Evolutionary conservation across 1,140 invertebrate genomes (phyloP), one percentile per base, ranked within the genome.

Genomic region (Drosophila watanabei): DNA sequence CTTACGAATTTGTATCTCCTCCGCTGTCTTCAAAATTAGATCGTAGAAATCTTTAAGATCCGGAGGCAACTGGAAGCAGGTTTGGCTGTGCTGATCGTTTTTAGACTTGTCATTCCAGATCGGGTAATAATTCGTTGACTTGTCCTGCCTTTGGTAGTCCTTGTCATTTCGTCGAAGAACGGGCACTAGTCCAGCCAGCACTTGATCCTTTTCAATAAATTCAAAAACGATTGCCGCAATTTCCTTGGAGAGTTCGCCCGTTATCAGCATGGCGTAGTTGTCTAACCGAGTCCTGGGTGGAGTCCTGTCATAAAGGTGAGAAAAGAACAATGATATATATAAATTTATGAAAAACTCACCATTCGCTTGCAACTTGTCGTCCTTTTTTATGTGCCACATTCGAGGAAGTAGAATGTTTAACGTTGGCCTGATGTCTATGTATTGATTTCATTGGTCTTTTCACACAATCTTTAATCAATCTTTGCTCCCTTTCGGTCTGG

Each of bases 11-110:
- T 79, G 81, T 6, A 87, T 60, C 43, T 92, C 75, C 0, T 59
- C 45, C 4, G 60, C 69, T 0, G 82, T 73, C 30, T 61, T 66
- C 1, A 93, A 30, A 1, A 93, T 89, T 0, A 64, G 24, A 5
- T 93, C 62, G 28, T 93, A 93, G 63, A 93, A 93, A 4, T 81
- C 75, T 30, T 71, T 24, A 5, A 93, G 64, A 54, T 92, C 84
- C 0, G 89, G 83, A 0, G 82, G 49, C 28, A 93, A 18, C 0
- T 87, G 79, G 9, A 90, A 59, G 41, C 92, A 93, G 0, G 77
- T 60, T 1, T 79, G 64, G 1, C 57, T 45, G 0, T 73, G 20
- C 8, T 86, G 9, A 13, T 57, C 33, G 8, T 46, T 43, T 16
- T 79, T 71, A 14, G n/a, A 82, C 9, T 24, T 41, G 18, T 77